phyloP scores from a whole-genome alignment of 2,113 vertebrate genomes.

The Charina bottae region DNA sequence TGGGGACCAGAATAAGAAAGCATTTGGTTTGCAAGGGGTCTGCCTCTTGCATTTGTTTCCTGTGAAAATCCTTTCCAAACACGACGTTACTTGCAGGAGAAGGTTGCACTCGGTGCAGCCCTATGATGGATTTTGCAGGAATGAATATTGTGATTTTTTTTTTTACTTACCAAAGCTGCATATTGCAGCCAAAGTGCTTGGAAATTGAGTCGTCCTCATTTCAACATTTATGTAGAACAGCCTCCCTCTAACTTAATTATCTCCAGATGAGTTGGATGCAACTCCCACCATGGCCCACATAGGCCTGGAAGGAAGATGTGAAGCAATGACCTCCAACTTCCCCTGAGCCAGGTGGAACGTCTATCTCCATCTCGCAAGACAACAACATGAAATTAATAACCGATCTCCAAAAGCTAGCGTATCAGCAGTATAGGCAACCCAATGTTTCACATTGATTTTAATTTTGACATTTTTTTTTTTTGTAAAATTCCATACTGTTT shows the following conservation, averaged over 20 bases:
- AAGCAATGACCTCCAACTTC: neutral
- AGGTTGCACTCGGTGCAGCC: constrained; percentile 34
- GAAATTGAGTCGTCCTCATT: constrained; percentile 27
- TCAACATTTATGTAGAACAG: neutral
- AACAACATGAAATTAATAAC: neutral
- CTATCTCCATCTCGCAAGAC: neutral
- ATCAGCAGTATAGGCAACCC: too few species aligned
- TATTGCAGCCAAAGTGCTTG: constrained; percentile 41
- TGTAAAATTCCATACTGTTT: too few species aligned
- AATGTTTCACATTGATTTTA: too few species aligned
- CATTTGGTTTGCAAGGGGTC: constrained; percentile 39
- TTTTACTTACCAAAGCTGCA: constrained; percentile 23
- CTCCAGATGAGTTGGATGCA: neutral
- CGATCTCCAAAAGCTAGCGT: too few species aligned
- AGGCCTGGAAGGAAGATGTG: neutral
- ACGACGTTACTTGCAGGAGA: constrained; percentile 11
- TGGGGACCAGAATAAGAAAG: constrained; percentile 47
- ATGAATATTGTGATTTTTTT: neutral
- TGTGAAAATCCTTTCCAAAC: constrained; percentile 18
- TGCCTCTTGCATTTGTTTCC: constrained; percentile 40
- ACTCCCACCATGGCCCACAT: neutral
- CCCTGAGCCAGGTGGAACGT: neutral
- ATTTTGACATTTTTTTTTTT: too few species aligned
- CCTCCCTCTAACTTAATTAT: neutral
- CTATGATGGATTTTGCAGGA: constrained; percentile 16